These are phyloP conservation scores for Rhagonycha fulva DNA, from an alignment of 2,888 invertebrate genomes.

Conservation along the genomic window DNA sequence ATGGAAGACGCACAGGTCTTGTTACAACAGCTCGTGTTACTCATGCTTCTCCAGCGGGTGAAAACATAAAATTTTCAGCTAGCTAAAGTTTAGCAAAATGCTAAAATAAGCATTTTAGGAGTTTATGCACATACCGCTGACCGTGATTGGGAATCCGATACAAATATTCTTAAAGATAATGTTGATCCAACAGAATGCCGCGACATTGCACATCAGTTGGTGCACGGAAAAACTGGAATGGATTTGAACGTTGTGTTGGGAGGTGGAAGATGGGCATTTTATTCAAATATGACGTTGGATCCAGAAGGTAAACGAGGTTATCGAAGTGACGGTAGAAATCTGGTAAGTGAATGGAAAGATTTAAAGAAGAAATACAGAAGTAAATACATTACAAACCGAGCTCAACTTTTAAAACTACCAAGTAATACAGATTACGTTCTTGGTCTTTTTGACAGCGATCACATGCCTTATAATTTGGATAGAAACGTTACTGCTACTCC, in stretches of 20 bases:
- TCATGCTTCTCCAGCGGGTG: constrained; percentile 73
- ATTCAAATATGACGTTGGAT: constrained; percentile 60
- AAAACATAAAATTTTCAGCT: no score
- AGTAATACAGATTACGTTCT: neutral
- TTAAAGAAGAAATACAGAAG: neutral
- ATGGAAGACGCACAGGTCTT: constrained; percentile 66
- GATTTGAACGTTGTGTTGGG: constrained; percentile 77
- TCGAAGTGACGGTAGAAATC: neutral
- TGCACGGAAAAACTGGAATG: constrained; percentile 67
- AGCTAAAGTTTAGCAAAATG: no score
- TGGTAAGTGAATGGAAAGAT: neutral
- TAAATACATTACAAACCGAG: neutral
- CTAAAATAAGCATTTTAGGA: neutral
- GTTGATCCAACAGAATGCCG: constrained; percentile 60
- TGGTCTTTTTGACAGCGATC: constrained; percentile 1
- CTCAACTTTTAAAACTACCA: neutral
- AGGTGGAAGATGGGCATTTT: constrained; percentile 71
- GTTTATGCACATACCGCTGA: constrained; percentile 73
- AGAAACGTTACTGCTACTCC: constrained; percentile 57
- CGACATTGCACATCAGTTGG: constrained; percentile 76
- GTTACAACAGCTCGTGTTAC: constrained; percentile 81
- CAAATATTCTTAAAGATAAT: constrained; percentile 58
- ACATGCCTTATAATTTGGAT: neutral
- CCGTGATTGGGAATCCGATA: constrained; percentile 75
- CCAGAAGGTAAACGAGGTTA: constrained; percentile 44